Evolutionary conservation across 2,888 invertebrate genomes (phyloP), one percentile per base, ranked within the genome.

Genomic region (Eilema depressum): DNA sequence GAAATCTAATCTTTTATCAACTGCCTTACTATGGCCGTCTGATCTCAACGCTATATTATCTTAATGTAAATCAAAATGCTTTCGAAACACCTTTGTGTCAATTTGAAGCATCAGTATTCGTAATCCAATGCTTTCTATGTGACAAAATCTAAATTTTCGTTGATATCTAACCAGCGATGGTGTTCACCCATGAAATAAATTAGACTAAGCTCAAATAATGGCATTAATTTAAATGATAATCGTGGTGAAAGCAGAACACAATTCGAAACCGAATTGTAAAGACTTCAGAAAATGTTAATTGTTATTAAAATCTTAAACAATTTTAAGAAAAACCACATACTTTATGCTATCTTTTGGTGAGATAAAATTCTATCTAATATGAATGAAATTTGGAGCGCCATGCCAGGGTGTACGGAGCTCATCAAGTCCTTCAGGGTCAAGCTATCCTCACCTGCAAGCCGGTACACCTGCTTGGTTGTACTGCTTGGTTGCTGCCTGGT

Each of bases 1-100:
- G 76, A 81, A 77, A 85, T 83, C 81, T 83, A 77, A 85, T 84
- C 82, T 85, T 70, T 80, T 79, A 83, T 85, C 83, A 81, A 80
- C 68, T 12, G 20, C 37, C 63, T 75, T 73, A 76, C 72, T 66
- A 79, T 73, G 75, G 74, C 73, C 79, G 82, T 85, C 67, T 69
- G 68, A 85, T 84, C 80, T 82, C 73, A 79, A 80, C 74, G 63
- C 71, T 74, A 17, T 47, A 75, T 76, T 82, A 86, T 86, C 83
- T 84, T 75, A 80, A 85, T 84, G 81, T 79, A 77, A 80, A 86
- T 86, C 81, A 63, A 73, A 78, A 83, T 81, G 76, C 78, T 69
- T 81, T 79, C 74, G 77, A 83, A 70, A 83, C 85, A 85, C 83
- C 77, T 83, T 78, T 74, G 71, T 73, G 80, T 73, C 76, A 66